A percentile compares a stretch with the other conserved stretches of the same genome.
Conservation (phyloP, 2,888 invertebrate genomes). For the Urechis unicinctus region DNA sequence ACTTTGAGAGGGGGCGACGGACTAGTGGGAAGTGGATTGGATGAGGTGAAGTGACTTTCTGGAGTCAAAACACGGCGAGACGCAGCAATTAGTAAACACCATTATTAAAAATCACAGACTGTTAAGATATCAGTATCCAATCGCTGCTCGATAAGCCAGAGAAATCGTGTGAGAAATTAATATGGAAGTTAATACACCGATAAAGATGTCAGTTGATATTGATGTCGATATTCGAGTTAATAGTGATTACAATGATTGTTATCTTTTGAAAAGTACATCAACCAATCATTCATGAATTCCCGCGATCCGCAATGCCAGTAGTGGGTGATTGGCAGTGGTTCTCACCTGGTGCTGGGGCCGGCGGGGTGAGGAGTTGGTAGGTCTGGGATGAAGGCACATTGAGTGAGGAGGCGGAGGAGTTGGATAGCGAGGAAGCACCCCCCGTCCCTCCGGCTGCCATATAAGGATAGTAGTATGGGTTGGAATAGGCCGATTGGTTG, state of each 20-base stretch:
- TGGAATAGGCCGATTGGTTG: slow-evolving; percentile 21
- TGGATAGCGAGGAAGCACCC: not conserved
- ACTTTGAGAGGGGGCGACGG: not conserved
- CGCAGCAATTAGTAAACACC: too few relatives aligned
- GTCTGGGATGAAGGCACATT: not conserved
- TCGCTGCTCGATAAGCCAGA: too few relatives aligned
- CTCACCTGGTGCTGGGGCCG: not conserved
- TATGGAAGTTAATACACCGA: too few relatives aligned
- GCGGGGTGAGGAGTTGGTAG: not conserved
- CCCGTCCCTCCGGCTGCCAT: slow-evolving; percentile 7
- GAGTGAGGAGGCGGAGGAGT: not conserved
- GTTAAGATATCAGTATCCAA: too few relatives aligned
- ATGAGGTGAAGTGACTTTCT: not conserved
- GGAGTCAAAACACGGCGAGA: too few relatives aligned
- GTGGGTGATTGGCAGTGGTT: not conserved
- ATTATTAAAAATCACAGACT: too few relatives aligned
- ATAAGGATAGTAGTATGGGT: slow-evolving; percentile 25
- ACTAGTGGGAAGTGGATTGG: not conserved
- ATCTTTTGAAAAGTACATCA: too few relatives aligned
- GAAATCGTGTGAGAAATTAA: too few relatives aligned
- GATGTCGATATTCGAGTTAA: too few relatives aligned
- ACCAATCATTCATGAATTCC: too few relatives aligned
- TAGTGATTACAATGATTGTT: too few relatives aligned
- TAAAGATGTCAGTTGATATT: too few relatives aligned
- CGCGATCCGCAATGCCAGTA: not conserved